Evolutionary conservation across 2,797 vertebrate species (phyloP), one percentile per base, ranked within the genome.

Genomic region (Coilia nasus): DNA sequence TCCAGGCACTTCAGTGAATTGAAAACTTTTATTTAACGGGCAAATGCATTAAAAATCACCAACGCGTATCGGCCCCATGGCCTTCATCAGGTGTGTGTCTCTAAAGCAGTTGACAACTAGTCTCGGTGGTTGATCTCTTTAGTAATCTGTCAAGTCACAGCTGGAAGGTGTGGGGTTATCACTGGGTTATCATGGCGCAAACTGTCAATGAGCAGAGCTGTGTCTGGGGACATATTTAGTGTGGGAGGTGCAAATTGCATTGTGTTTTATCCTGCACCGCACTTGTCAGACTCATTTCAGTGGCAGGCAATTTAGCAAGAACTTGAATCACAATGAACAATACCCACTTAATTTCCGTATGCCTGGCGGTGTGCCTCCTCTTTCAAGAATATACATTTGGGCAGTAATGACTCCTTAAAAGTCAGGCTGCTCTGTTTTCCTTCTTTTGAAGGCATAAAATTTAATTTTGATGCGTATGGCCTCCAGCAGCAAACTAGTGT

Each of bases 241-340:
- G 2, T 44, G 67, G 31, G 31, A 21, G 35, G 71, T 44, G 35
- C 35, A 78, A 78, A 78, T 78, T 78, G 71, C 71, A 41, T 78
- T 44, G 71, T 75, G 62, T 78, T 41, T 78, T 21, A 44, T 11
- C 10, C 67, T 6, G 3, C 28, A 35, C 17, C 31, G 71, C 31
- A 17, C 71, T 78, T 44, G 31, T 31, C 67, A 25, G 67, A 71
- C 12, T 78, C 71, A 78, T 78, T 78, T 78, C 31, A 78, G 71
- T 19, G 35, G 35, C 12, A 31, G 67, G 31, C 67, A 75, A 44
- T 78, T 78, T 44, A 44, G 71, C 19, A 6, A 19, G 31, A 78
- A 10, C 31, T 41, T 41, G 35, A 44, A 78, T 21, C 5, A 1
- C 6, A 41, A 78, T 78, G 35, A 78, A 78, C 17, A 21, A 35